Evolutionary conservation across 1,140 invertebrate genomes (phyloP).

Genomic region (Neodiprion fabricii): DNA sequence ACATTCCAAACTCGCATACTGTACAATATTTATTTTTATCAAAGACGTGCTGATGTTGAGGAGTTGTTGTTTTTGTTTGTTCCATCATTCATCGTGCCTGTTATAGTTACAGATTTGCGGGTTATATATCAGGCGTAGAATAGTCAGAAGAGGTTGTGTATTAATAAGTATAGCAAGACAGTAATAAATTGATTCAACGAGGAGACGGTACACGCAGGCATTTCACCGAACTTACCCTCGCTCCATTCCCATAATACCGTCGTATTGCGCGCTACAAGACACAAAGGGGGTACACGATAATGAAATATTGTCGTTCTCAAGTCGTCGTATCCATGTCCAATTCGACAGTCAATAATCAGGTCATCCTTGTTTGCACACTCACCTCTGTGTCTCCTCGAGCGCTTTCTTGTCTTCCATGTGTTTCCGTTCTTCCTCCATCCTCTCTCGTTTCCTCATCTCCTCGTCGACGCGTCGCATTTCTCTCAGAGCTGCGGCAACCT

Average conservation of each 20-base stretch:
- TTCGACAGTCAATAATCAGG: too few species aligned
- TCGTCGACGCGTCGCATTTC: constrained; percentile 93
- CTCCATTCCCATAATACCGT: constrained; percentile 64
- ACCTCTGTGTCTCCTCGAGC: constrained; percentile 64
- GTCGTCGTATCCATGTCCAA: neutral
- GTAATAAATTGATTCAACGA: too few species aligned
- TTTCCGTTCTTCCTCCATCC: constrained; percentile 72
- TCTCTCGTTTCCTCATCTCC: constrained; percentile 83
- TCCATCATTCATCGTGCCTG: too few species aligned
- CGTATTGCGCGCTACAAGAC: constrained; percentile 60
- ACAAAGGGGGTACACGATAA: constrained; percentile 43
- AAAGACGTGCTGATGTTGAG: too few species aligned
- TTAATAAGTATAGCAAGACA: too few species aligned
- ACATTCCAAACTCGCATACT: too few species aligned
- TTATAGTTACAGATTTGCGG: too few species aligned
- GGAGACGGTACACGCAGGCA: too few species aligned
- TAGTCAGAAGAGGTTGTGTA: too few species aligned
- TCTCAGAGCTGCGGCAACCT: constrained; percentile 81
- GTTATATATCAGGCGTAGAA: too few species aligned
- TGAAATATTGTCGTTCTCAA: constrained; percentile 29
- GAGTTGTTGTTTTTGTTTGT: too few species aligned
- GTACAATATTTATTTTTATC: too few species aligned
- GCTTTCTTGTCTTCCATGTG: constrained; percentile 62
- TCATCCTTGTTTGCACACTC: constrained; percentile 30
- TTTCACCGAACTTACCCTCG: constrained; percentile 56